Conservation (phyloP, 1,140 invertebrate genomes). For the Metopolophium dirhodum region DNA sequence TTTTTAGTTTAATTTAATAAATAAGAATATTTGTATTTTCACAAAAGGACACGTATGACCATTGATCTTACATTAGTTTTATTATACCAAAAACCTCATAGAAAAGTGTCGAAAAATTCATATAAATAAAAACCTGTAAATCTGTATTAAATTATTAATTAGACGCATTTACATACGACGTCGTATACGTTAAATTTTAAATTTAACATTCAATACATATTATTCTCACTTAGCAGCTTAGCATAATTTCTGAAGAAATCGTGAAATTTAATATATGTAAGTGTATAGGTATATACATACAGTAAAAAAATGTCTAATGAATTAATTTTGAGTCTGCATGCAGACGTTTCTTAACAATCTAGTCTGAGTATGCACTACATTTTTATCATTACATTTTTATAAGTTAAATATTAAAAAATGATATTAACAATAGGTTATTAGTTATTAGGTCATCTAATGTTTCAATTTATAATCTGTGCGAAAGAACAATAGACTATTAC, state of each 20-base stretch:
- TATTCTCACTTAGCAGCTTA: not conserved
- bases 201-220: not conserved
- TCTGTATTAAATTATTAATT: not conserved
- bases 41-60: not conserved
- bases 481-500: constrained; percentile 9
- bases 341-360: not conserved
- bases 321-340: not conserved
- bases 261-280: not conserved
- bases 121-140: not conserved
- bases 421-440: not conserved
- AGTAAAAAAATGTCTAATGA: not conserved
- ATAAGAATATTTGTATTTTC: not conserved
- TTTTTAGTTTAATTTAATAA: not conserved
- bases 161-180: not conserved
- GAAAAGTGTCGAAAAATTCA: not conserved
- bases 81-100: not conserved
- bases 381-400: not conserved
- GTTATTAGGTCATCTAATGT: constrained; percentile 11
- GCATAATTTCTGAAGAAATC: not conserved
- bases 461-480: not conserved
- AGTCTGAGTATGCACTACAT: not conserved
- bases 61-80: not conserved
- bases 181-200: not conserved
- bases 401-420: not conserved
- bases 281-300: not conserved